These are phyloP conservation scores for Chaetodon trifasciatus DNA, from an alignment of 2,797 vertebrate genomes.

Conservation along the genomic window DNA sequence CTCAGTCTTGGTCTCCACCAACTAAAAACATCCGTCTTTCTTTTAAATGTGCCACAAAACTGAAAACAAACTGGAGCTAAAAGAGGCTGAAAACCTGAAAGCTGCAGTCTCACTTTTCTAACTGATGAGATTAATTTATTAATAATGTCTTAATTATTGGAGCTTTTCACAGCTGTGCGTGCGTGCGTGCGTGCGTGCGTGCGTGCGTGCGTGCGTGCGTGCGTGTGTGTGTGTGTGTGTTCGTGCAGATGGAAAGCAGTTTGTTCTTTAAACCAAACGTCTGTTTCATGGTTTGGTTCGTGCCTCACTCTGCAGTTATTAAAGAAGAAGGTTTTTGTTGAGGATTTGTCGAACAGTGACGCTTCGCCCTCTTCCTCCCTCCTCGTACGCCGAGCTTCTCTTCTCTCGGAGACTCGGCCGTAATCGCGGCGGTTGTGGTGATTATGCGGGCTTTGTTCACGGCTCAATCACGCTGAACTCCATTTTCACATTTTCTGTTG, in stretches of 20 bases:
- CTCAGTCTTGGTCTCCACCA: background rate
- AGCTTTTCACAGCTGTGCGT: too few relatives aligned
- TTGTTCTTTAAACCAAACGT: background rate
- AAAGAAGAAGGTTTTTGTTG: background rate
- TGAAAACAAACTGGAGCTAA: background rate
- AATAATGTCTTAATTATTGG: too few relatives aligned
- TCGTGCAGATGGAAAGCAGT: background rate
- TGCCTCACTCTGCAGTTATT: constrained; percentile 1
- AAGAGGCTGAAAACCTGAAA: background rate
- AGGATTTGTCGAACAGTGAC: constrained; percentile 31
- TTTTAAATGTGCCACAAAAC: background rate
- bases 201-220: too few relatives aligned
- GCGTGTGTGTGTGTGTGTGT: background rate
- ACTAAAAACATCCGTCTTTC: background rate
- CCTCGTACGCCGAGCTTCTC: background rate
- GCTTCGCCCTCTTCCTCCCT: background rate
- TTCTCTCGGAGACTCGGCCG: constrained; percentile 8
- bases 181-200: too few relatives aligned
- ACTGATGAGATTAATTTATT: too few relatives aligned
- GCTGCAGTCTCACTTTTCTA: background rate
- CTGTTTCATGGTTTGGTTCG: background rate
- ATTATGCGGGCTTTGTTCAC: constrained; percentile 38
- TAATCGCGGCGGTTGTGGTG: constrained; percentile 9
- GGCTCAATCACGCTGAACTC: constrained; percentile 21
- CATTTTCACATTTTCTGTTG: background rate